Evolutionary conservation across 2,888 invertebrate genomes (phyloP), one percentile per base, ranked within the genome.

Genomic region (Agrenia bidenticulata): DNA sequence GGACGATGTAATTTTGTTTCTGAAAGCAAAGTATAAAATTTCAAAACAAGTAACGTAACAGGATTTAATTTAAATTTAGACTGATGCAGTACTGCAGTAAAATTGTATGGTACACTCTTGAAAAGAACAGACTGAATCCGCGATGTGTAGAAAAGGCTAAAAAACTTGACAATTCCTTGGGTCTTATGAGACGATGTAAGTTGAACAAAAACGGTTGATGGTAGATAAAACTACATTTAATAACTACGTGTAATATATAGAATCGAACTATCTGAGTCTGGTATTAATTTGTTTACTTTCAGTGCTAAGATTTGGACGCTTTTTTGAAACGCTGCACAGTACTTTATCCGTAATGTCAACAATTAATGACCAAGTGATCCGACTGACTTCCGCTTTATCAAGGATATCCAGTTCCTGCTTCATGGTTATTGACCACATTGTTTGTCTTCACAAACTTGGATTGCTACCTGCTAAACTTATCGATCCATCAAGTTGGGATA

Each of bases 301-400:
- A 94, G 94, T 94, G 77, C 81, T 94, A 21, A 84, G 94, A 49
- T 85, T 94, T 79, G 94, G 94, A 69, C 86, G 91, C 81, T 92
- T 89, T 79, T 78, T 91, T 51, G 94, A 95, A 77, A 85, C 87
- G 55, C 82, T 94, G 42, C 89, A 94, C 78, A 85, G 86, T 24
- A 87, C 90, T 0, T 78, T 92, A 13, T 78, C 79, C 27, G 72
- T 69, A n/a, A 66, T 74, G 58, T 85, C 86, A 61, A 84, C 87
- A 15, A 84, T 91, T 67, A 86, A 89, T 70, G 85, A 92, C 78
- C 86, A 87, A 27, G 88, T 94, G 78, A 80, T 93, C 21, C 84
- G 89, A 73, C 79, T 88, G 11, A 88, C 89, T 27, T 79, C 92
- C 39, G 90, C 91, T 0, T 78, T 92, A 58, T 89, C 92, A 68